These are phyloP conservation scores for Malurus leucopterus DNA, from an alignment of 2,797 vertebrate genomes.

Conservation along the genomic window DNA sequence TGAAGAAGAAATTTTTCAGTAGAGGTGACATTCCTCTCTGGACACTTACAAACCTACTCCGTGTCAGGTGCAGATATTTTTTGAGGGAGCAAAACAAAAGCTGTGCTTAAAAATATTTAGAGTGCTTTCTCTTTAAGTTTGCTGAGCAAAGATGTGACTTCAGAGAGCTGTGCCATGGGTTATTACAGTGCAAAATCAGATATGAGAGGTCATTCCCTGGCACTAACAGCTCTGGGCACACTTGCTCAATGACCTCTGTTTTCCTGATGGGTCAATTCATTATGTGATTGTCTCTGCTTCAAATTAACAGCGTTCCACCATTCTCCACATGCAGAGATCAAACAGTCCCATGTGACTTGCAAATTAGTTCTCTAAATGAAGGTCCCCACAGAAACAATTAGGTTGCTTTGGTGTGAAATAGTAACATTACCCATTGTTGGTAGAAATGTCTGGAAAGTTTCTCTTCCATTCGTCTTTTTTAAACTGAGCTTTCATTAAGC, in stretches of 20 bases:
- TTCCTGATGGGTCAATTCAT: conserved; percentile 52
- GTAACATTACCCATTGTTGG: background rate
- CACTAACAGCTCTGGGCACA: conserved; percentile 10
- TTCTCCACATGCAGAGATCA: conserved; percentile 19
- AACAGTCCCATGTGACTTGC: background rate
- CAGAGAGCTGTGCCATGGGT: background rate
- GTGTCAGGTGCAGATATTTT: background rate
- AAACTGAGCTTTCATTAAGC: background rate
- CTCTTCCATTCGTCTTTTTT: background rate
- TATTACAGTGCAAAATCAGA: conserved; percentile 30
- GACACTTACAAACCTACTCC: background rate
- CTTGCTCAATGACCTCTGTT: conserved; percentile 26
- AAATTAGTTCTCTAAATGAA: conserved; percentile 35
- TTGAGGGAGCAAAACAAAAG: background rate
- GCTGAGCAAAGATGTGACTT: too few relatives aligned
- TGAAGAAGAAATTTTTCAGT: background rate
- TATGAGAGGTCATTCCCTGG: conserved; percentile 30
- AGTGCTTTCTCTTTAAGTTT: background rate
- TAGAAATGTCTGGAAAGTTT: background rate
- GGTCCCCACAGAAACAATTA: background rate
- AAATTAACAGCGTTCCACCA: conserved; percentile 20
- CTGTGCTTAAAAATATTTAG: background rate
- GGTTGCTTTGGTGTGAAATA: background rate
- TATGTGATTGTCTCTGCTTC: conserved; percentile 32
- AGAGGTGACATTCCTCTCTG: background rate